phyloP scores from a whole-genome alignment of 1,140 invertebrate genomes.

The Samia ricini region DNA sequence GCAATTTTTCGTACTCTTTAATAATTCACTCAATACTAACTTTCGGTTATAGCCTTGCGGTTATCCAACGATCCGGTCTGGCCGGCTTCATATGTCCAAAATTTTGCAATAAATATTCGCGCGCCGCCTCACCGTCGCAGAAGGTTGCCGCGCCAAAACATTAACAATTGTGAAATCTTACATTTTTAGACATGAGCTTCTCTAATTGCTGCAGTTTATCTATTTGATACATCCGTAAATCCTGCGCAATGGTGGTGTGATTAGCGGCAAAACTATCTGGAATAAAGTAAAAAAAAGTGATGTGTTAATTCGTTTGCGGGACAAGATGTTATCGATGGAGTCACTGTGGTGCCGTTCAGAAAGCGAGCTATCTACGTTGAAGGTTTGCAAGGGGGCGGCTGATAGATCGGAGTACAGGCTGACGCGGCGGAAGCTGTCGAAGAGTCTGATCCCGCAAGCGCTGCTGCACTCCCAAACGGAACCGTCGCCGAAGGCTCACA shows the following conservation, averaged over 20 bases:
- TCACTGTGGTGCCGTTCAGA: conserved; percentile 77
- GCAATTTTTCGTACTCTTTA: conserved; percentile 23
- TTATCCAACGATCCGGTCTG: conserved; percentile 41
- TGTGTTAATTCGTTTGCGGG: conserved; percentile 21
- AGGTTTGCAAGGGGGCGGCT: conserved; percentile 46
- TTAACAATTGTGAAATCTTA: conserved; percentile 25
- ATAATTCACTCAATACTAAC: conserved; percentile 31
- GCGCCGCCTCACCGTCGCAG: conserved; percentile 22
- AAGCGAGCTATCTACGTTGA: conserved; percentile 57
- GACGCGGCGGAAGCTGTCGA: conserved; percentile 55
- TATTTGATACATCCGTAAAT: not conserved
- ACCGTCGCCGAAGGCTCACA: conserved; percentile 42
- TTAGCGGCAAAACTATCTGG: not conserved
- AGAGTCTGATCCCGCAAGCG: conserved; percentile 62
- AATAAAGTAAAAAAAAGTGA: conserved; percentile 18
- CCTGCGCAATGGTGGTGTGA: conserved; percentile 1
- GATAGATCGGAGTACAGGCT: conserved; percentile 76
- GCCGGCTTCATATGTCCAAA: conserved; percentile 39
- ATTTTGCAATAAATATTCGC: conserved; percentile 50
- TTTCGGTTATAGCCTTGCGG: conserved; percentile 35
- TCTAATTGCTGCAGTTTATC: conserved; percentile 7
- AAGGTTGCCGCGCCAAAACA: conserved; percentile 42
- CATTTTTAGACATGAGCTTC: conserved; percentile 17
- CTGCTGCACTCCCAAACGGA: conserved; percentile 51
- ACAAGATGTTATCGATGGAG: conserved; percentile 70